These are phyloP conservation scores for Coccyzus lansbergi DNA, from an alignment of 2,797 vertebrate species.

Conservation along the genomic window DNA sequence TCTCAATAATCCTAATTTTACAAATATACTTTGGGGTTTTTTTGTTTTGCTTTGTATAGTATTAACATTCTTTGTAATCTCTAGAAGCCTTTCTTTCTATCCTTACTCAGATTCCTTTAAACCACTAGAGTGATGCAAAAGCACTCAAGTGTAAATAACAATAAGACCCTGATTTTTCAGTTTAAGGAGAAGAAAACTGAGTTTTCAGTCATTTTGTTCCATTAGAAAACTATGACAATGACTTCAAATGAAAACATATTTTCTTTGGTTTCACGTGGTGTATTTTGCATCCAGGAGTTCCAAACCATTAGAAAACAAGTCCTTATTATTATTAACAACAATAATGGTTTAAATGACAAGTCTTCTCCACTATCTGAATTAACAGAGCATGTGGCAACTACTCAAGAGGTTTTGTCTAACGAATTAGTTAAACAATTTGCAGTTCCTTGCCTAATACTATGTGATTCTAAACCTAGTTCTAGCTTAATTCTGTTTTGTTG, in stretches of 20 bases:
- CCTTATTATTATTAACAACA: background rate
- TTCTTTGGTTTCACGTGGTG: background rate
- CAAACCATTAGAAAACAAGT: background rate
- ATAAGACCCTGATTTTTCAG: background rate
- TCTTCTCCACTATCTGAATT: background rate
- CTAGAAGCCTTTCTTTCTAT: background rate
- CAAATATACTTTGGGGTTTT: background rate
- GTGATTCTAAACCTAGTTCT: background rate
- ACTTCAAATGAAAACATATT: background rate
- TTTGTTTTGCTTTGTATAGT: background rate
- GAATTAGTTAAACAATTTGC: background rate
- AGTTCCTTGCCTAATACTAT: background rate
- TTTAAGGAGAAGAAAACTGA: background rate
- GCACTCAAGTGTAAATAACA: background rate
- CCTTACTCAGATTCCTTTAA: background rate
- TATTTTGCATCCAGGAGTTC: background rate
- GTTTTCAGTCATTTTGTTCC: background rate
- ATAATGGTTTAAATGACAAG: background rate
- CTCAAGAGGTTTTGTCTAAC: background rate
- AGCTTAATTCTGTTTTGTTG: background rate
- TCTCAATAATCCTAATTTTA: background rate
- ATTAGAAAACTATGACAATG: background rate
- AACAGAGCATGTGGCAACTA: background rate
- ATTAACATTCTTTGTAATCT: background rate
- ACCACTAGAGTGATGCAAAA: background rate